Conservation (phyloP, 2,888 invertebrate genomes). For the Taphrorychus bicolor region DNA sequence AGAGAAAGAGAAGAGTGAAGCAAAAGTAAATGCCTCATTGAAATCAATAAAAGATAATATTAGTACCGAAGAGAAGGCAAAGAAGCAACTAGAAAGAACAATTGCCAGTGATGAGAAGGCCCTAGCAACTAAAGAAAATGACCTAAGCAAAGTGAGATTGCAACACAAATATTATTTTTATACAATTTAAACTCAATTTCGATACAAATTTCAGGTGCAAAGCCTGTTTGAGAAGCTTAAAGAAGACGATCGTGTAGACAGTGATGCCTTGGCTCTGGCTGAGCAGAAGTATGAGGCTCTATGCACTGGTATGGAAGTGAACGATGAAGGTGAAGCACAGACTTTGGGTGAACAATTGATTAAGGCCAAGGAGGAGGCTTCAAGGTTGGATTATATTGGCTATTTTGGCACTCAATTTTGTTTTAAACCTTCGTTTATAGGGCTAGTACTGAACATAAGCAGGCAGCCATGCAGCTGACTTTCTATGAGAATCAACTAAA, state of each 20-base stretch:
- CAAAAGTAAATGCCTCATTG: slow-evolving; percentile 67
- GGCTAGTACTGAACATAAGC: slow-evolving; percentile 80
- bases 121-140: slow-evolving; percentile 66
- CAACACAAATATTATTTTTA: neutral
- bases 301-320: slow-evolving; percentile 80
- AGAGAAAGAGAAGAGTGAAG: slow-evolving; percentile 71
- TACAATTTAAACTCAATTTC: neutral
- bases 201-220: slow-evolving; percentile 56
- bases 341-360: slow-evolving; percentile 91
- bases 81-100: slow-evolving; percentile 71
- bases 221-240: slow-evolving; percentile 73
- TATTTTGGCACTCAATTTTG: too few relatives aligned
- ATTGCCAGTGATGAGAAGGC: slow-evolving; percentile 72
- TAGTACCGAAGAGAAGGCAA: slow-evolving; percentile 71
- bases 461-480: slow-evolving; percentile 76
- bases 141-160: slow-evolving; percentile 61
- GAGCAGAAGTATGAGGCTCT: slow-evolving; percentile 85
- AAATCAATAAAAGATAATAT: slow-evolving; percentile 72
- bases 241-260: slow-evolving; percentile 70
- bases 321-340: slow-evolving; percentile 79
- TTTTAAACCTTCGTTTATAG: slow-evolving; percentile 52
- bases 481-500: slow-evolving; percentile 70
- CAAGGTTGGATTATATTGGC: too few relatives aligned
- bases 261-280: slow-evolving; percentile 72
- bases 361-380: slow-evolving; percentile 76